phyloP scores from a whole-genome alignment of 2,888 invertebrate species.

The Nephrotoma flavescens region DNA sequence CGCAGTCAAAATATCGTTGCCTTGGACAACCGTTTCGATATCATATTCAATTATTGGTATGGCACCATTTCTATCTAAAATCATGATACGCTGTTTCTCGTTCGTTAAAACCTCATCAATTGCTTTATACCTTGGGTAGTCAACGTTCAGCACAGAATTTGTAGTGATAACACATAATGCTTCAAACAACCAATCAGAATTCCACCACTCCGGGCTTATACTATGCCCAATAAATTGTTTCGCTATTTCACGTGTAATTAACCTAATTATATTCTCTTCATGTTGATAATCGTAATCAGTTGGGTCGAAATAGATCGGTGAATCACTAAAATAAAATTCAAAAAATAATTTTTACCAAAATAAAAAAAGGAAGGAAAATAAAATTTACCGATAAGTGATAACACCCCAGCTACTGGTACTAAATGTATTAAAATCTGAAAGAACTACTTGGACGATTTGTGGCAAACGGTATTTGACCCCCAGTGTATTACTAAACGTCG shows the following conservation, averaged over 20 bases:
- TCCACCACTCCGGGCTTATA: conserved; percentile 56
- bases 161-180: conserved; percentile 59
- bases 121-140: conserved; percentile 50
- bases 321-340: background rate
- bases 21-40: background rate
- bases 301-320: background rate
- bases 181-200: conserved; percentile 56
- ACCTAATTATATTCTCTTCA: background rate
- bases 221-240: conserved; percentile 75
- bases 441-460: conserved; percentile 67
- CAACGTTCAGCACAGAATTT: conserved; percentile 39
- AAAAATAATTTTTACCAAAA: background rate
- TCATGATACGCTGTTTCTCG: conserved; percentile 49
- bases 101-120: conserved; percentile 62
- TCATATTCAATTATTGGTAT: background rate
- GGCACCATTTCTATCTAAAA: background rate
- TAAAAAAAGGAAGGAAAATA: background rate
- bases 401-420: conserved; percentile 66
- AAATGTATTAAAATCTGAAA: conserved; percentile 63
- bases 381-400: conserved; percentile 47
- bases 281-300: background rate
- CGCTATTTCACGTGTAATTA: conserved; percentile 38
- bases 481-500: conserved; percentile 46
- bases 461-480: conserved; percentile 55
- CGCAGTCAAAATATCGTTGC: background rate